Percentiles rank a stretch among this genome's conserved stretches.
Evolutionary conservation across 2,888 invertebrate species (phyloP).

Genomic region (Saturnia japonica): DNA sequence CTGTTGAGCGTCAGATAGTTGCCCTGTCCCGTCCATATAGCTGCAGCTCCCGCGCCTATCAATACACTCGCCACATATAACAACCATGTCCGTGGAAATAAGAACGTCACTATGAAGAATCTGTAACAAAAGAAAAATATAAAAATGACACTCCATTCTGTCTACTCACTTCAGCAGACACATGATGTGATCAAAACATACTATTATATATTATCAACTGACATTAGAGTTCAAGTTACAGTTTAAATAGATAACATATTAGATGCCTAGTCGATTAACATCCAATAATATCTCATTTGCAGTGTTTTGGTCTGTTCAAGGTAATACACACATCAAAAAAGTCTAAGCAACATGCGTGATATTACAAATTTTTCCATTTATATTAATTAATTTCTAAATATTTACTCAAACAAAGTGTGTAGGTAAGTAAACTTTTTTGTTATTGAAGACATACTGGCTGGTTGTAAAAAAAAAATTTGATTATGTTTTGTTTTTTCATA

Average conservation of each 20-base stretch:
- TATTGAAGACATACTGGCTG: no score
- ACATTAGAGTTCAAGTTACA: constrained; percentile 1
- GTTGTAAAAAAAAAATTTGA: no score
- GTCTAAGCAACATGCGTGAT: no score
- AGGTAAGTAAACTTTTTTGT: no score
- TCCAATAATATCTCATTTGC: no score
- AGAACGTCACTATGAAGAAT: constrained; percentile 93
- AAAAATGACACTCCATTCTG: not conserved
- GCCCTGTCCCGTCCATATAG: constrained; percentile 98
- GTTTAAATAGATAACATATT: not conserved
- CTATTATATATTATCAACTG: not conserved
- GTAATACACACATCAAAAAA: no score
- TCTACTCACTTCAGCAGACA: not conserved
- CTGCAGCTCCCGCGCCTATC: constrained; percentile 95
- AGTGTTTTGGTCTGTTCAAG: no score
- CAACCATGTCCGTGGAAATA: constrained; percentile 91
- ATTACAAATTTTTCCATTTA: no score
- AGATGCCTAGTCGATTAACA: not conserved
- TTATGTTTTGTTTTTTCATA: no score
- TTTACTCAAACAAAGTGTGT: no score
- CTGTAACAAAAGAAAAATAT: constrained; percentile 73
- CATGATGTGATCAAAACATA: not conserved
- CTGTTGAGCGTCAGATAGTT: constrained; percentile 92
- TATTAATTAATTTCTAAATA: no score
- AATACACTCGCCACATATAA: constrained; percentile 92